These are phyloP conservation scores for Corticium candelabrum DNA, from an alignment of 37 sponge, comb jelly and placozoan species.

Conservation along the genomic window DNA sequence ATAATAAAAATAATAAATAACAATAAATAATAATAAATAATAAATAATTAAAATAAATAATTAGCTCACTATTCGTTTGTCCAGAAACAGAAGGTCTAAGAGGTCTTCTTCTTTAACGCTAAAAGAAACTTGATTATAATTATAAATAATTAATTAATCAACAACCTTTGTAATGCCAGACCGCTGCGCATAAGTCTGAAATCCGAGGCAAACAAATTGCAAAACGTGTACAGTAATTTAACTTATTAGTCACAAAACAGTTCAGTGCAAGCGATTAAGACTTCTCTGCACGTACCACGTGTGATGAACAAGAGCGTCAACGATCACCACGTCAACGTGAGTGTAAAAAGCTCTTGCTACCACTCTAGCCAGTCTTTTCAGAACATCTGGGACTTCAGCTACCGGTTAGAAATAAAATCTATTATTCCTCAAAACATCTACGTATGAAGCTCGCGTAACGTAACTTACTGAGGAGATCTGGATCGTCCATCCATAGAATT, in stretches of 20 bases:
- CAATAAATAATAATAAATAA: too few species aligned
- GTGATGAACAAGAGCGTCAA: conserved; percentile 59
- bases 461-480: too few species aligned
- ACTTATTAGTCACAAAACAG: not conserved
- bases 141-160: not conserved
- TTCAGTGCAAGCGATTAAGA: not conserved
- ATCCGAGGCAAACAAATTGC: not conserved
- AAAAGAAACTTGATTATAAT: not conserved
- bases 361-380: conserved; percentile 46
- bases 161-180: too few species aligned
- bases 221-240: not conserved
- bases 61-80: conserved; percentile 18
- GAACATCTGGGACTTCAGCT: conserved; percentile 50
- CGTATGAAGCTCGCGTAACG: too few species aligned
- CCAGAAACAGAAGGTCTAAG: conserved; percentile 26
- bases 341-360: conserved; percentile 58
- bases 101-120: conserved; percentile 48
- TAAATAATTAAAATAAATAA: too few species aligned
- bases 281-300: conserved; percentile 41
- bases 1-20: too few species aligned
- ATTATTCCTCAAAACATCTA: too few species aligned
- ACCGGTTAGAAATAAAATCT: not conserved
- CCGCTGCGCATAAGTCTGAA: too few species aligned
- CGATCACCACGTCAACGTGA: conserved; percentile 40
- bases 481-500: too few species aligned